Base-by-base conservation (phyloP, 2,888 invertebrate species). In the Auanema freiburgensis region DNA sequence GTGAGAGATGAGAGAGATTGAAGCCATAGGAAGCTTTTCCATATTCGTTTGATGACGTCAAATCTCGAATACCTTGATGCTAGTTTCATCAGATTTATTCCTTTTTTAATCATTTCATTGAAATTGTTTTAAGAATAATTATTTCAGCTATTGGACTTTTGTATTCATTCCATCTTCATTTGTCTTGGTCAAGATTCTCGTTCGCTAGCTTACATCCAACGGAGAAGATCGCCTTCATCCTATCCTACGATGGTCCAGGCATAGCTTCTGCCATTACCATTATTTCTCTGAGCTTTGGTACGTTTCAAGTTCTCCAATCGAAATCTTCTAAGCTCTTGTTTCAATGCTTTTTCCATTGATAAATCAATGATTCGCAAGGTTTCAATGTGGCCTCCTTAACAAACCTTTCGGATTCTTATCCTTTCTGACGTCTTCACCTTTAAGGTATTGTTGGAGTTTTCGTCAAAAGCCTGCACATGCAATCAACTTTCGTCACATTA, bases 191-290 rank as follows among this genome's bases (percentile, higher is more conserved):
- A 6, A 71, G 81, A 24, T 81, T 79, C 65, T 78, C 79, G 0
- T 69, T 75, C 33, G 79, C 77, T 8, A 77, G 82, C 42, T 66
- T 81, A 40, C 82, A 82, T 66, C 81, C 81, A 10, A 71, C 74
- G 8, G 83, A 83, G 64, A 84, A 83, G 62, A 67, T 84, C 58
- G 78, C 79, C 21, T 80, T 84, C 63, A 68, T 83, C 53, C 60
- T 79, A 55, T 65, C 77, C 11, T 79, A 82, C 66, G 83, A 83
- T 57, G 77, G 72, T 8, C 78, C 81, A 11, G 74, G 74, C 49
- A 59, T 74, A 18, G 69, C 75, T 1, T 57, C 76, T 8, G 62
- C 74, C 40, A 69, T 76, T 4, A 55, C 74, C n/a, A 69, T 69
- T 42, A 62, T 77, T 40, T 63, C 71, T 4, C 12, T 68, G 42